A percentile compares a stretch with the other conserved stretches of the same genome.
Conservation (phyloP, 2,797 vertebrate species). For the Schizothorax lantsangensis region DNA sequence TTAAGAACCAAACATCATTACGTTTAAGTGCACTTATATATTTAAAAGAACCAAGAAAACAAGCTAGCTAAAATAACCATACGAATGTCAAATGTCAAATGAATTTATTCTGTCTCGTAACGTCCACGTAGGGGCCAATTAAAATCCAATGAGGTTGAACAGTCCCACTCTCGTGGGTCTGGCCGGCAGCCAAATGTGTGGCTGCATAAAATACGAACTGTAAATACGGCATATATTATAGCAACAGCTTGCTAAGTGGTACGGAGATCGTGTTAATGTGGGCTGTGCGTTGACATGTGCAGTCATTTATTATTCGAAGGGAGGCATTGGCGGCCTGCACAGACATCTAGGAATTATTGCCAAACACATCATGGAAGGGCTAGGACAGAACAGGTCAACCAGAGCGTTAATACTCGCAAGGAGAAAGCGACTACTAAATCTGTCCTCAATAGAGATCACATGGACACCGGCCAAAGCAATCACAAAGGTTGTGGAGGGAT, state of each 20-base stretch:
- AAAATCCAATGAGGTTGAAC: conserved; percentile 44
- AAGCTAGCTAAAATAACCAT: conserved; percentile 4
- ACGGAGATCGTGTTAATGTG: conserved; percentile 23
- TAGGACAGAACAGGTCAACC: not conserved
- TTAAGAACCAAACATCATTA: conserved; percentile 26
- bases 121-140: conserved; percentile 31
- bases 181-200: conserved; percentile 31
- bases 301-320: conserved; percentile 46
- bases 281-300: conserved; percentile 22
- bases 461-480: conserved; percentile 51
- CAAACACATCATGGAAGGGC: conserved; percentile 28
- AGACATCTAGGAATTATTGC: conserved; percentile 45
- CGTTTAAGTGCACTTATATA: not conserved
- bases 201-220: conserved; percentile 24
- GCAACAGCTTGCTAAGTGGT: conserved; percentile 34
- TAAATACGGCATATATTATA: conserved; percentile 40
- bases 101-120: conserved; percentile 31
- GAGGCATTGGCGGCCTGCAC: not conserved
- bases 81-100: conserved; percentile 8
- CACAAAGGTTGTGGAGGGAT: conserved; percentile 49
- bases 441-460: conserved; percentile 48
- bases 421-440: conserved; percentile 38
- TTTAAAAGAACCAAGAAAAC: not conserved
- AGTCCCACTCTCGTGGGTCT: not conserved
- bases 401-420: not conserved